Base-by-base conservation (phyloP, 2,113 vertebrate genomes). In the Perca fluviatilis region DNA sequence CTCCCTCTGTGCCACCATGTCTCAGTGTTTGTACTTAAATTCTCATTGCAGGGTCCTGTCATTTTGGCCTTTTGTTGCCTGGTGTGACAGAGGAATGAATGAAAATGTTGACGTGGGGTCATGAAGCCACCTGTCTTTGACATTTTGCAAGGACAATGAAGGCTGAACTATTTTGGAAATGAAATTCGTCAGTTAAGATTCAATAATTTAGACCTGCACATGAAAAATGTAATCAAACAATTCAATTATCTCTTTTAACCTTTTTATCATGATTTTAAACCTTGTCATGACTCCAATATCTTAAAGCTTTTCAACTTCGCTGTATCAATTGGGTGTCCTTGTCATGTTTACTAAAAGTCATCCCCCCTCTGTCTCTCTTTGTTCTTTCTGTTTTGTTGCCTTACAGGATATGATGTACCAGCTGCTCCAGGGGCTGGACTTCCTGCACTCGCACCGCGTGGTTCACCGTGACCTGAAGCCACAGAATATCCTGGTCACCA, bases 401-500 rank as follows among this genome's bases (percentile, higher is more conserved):
- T 72, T 64, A 23, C 86, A 99, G 98, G 97, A 99, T 91, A 99
- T 99, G 98, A 99, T 99, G 98, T 97, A 97, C 93, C 98, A 99
- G 94, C 96, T 99, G 87, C 97, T 99, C 81, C 97, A 97, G 87
- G 98, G 98, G 66, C 92, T 99, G 93, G 98, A 99, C 94, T 99
- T 99, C 89, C 97, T 99, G 90, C 98, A 99, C 89, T 99, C 98
- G 0, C 98, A 99, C 93, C 96, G 98, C 50, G 98, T 99, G 53
- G 98, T 99, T 80, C 98, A 99, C 94, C 96, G 98, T 61, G 98
- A 99, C 95, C 95, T 99, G 79, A 99, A 99, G 88, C 98, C 98
- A 47, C 98, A 99, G 85, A 99, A 99, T 72, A 99, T 99, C 93
- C 96, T 99, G 87, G 98, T 99, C 82, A 99, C 98, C 92, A 99